Base-by-base conservation (phyloP, 2,113 vertebrate species). In the Epinephelus lanceolatus region DNA sequence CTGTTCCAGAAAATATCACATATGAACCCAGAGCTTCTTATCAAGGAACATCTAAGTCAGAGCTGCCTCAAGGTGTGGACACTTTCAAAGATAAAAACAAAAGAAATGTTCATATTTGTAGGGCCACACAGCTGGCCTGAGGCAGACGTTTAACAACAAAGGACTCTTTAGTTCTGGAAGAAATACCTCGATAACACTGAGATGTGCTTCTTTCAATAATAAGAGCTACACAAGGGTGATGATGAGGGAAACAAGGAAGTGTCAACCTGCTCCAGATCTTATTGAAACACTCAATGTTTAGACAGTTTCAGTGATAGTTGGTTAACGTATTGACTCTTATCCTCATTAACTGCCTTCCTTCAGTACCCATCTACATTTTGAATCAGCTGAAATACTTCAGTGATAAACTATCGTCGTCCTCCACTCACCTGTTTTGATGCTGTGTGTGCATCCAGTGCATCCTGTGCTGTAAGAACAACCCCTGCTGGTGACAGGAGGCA, bases 371-470 rank as follows among this genome's bases (percentile, higher is more conserved):
- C 8, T 33, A 30, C 13, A 33, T 33, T 55, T 47, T 4, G 0
- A 71, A 17, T 61, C 8, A 12, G 27, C 47, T 45, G 21, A 76
- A 60, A n/a, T 8, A 14, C 2, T 14, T 15, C 15, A 18, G 0
- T n/a, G 15, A 25, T 51, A 11, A 19, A 10, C 3, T 25, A 2
- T 40, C 14, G 40, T 1, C 2, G 14, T 33, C 65, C 33, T 25
- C 27, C 49, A 73, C 95, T 95, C 95, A 99, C 98, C 98, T 96
- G 97, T 97, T 95, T 98, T 97, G 88, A 98, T 97, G 94, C 96
- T 95, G 91, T 95, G 98, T 76, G 96, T 94, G 90, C 96, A 97
- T 93, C 94, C 92, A 71, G 89, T 96, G 89, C 96, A 97, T 45
- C 96, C 95, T 0, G 96, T 69, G 42, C 93, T 95, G 92, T 95